Evolutionary conservation across 2,113 vertebrate genomes (phyloP).

Genomic region (Anhinga anhinga): DNA sequence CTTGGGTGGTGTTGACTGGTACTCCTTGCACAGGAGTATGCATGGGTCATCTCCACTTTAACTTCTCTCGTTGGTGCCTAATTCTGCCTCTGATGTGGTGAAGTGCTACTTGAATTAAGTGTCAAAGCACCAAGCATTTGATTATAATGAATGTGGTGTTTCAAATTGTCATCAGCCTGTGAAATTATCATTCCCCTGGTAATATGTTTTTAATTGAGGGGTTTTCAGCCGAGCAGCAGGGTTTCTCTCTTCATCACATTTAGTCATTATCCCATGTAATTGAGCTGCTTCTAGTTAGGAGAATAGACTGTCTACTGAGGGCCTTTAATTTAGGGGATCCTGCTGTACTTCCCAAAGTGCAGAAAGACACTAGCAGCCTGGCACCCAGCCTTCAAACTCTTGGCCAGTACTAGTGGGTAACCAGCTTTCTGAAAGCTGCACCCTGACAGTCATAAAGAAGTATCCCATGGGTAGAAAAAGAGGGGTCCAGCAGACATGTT

Average conservation of each 20-base stretch:
- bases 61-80: neutral
- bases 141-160: neutral
- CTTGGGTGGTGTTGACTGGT: neutral
- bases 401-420: neutral
- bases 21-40: neutral
- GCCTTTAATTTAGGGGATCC: neutral
- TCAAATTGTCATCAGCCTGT: neutral
- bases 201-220: conserved; percentile 34
- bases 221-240: conserved; percentile 1
- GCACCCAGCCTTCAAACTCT: neutral
- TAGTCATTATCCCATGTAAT: conserved; percentile 1
- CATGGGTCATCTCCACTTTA: neutral
- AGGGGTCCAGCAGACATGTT: neutral
- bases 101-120: conserved; percentile 5
- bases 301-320: neutral
- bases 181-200: neutral
- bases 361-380: neutral
- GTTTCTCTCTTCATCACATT: conserved; percentile 3
- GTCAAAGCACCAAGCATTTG: neutral
- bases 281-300: neutral
- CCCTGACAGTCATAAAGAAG: neutral
- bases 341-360: neutral
- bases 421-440: neutral
- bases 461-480: neutral
- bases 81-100: neutral